phyloP scores from a whole-genome alignment of 2,888 invertebrate genomes.

The Oegoconia quadripuncta region DNA sequence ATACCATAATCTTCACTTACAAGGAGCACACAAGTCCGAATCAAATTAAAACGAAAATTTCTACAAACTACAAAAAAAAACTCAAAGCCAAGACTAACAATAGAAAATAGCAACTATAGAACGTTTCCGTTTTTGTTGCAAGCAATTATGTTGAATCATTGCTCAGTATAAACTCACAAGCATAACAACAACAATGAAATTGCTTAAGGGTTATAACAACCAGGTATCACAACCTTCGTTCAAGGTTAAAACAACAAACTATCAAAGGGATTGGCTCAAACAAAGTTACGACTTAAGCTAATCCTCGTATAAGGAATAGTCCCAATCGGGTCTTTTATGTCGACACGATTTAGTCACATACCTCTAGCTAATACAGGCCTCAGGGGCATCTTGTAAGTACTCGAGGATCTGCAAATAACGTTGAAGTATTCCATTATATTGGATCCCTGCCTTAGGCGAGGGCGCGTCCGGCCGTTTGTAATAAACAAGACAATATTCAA shows the following conservation, averaged over 20 bases:
- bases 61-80: slow-evolving; percentile 26
- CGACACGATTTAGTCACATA: slow-evolving; percentile 46
- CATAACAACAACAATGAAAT: too few species aligned
- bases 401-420: slow-evolving; percentile 73
- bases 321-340: slow-evolving; percentile 38
- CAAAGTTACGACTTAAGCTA: slow-evolving; percentile 23
- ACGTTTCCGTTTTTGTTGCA: too few species aligned
- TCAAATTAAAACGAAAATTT: too few species aligned
- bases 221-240: slow-evolving; percentile 10
- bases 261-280: slow-evolving; percentile 26
- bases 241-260: slow-evolving; percentile 22
- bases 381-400: slow-evolving; percentile 62
- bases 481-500: slow-evolving; percentile 71
- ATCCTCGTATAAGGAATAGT: slow-evolving; percentile 28
- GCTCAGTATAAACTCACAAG: too few species aligned
- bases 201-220: slow-evolving; percentile 1
- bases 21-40: too few species aligned
- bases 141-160: too few species aligned
- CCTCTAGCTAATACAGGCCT: slow-evolving; percentile 63
- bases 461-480: slow-evolving; percentile 68
- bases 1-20: too few species aligned
- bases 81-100: slow-evolving; percentile 38
- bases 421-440: slow-evolving; percentile 77
- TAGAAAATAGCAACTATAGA: slow-evolving; percentile 2
- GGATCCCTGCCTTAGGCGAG: slow-evolving; percentile 68